Base-by-base conservation (phyloP, 2,797 vertebrate genomes). In the Gymnoscopelus braueri region DNA sequence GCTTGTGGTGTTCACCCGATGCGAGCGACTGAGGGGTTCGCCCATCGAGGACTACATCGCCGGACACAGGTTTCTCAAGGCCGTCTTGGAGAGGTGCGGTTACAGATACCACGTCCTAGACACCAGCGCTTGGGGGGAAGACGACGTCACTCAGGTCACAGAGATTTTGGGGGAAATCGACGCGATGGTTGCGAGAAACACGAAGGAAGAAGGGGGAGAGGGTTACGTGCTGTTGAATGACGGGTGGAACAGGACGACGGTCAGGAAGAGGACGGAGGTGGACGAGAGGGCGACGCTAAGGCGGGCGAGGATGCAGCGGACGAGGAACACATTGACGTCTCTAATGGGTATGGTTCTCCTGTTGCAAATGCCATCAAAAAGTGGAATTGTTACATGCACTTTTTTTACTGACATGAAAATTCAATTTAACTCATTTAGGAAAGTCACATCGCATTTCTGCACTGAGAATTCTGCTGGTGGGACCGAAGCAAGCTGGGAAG, bases 401-500 rank as follows among this genome's bases (percentile, higher is more conserved):
- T 19, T 19, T 19, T 19, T 19, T 19, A 19, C 19, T 19, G 19
- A 19, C 19, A 19, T 19, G 19, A 19, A 19, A 19, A 19, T 19
- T 19, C 19, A 19, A 19, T 19, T 19, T 1, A 19, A 19, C 19
- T 19, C 19, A 19, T 19, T 19, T 11, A 89, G 84, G n/a, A 60
- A 44, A 35, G 3, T 49, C 6, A 29, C 74, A 69, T 29, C 75
- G 59, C 1, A 55, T 71, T 54, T 75, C 79, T 15, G 29, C 44
- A 3, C 78, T 89, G 48, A 75, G 58, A 52, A 77, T 92, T 61
- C 72, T 90, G 4, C 65, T 90, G 11, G 65, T 91, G 63, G 91
- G 91, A 26, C 79, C 78, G 12, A 86, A 81, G 83, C 75, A 79
- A n/a, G 85, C 75, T 49, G 90, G 89, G n/a, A 92, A 92, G 60